Conservation (phyloP, 2,797 vertebrate genomes). For the Mormyrus proboscirostris region DNA sequence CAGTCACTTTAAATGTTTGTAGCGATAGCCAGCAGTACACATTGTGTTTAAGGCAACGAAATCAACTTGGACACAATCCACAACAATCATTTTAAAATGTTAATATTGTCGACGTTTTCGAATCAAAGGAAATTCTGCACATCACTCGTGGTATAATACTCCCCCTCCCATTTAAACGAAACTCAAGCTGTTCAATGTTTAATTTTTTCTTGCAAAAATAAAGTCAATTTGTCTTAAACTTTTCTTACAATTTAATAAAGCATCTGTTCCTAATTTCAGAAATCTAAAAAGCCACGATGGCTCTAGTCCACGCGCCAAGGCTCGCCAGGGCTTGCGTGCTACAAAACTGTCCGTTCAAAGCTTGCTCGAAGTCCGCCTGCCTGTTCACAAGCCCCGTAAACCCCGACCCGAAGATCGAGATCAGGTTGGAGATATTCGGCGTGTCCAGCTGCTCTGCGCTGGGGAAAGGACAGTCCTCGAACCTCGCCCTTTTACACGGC, state of each 20-base stretch:
- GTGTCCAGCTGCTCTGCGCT: slow-evolving; percentile 70
- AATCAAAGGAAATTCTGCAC: slow-evolving; percentile 39
- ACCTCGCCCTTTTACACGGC: slow-evolving; percentile 77
- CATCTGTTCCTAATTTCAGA: slow-evolving; percentile 41
- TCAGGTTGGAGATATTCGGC: slow-evolving; percentile 93
- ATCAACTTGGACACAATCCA: slow-evolving; percentile 45
- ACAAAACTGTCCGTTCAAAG: slow-evolving; percentile 81
- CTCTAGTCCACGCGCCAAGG: slow-evolving; percentile 89
- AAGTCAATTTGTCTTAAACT: slow-evolving; percentile 58
- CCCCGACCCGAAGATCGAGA: slow-evolving; percentile 93
- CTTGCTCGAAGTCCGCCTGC: slow-evolving; percentile 79
- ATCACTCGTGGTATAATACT: slow-evolving; percentile 44
- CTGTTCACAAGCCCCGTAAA: slow-evolving; percentile 87
- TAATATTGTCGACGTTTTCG: slow-evolving; percentile 41
- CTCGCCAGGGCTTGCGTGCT: slow-evolving; percentile 89
- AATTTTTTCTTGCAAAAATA: slow-evolving; percentile 78
- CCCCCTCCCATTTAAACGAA: slow-evolving; percentile 38
- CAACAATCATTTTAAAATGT: slow-evolving; percentile 43
- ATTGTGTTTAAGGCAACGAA: slow-evolving; percentile 63
- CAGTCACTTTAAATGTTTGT: slow-evolving; percentile 46
- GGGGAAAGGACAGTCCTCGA: slow-evolving; percentile 70
- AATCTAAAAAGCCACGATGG: slow-evolving; percentile 85
- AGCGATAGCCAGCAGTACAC: slow-evolving; percentile 53
- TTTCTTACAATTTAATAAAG: slow-evolving; percentile 47
- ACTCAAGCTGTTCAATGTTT: slow-evolving; percentile 56